These are phyloP conservation scores for Mythimna loreyi DNA, from an alignment of 2,888 invertebrate species.

Conservation along the genomic window DNA sequence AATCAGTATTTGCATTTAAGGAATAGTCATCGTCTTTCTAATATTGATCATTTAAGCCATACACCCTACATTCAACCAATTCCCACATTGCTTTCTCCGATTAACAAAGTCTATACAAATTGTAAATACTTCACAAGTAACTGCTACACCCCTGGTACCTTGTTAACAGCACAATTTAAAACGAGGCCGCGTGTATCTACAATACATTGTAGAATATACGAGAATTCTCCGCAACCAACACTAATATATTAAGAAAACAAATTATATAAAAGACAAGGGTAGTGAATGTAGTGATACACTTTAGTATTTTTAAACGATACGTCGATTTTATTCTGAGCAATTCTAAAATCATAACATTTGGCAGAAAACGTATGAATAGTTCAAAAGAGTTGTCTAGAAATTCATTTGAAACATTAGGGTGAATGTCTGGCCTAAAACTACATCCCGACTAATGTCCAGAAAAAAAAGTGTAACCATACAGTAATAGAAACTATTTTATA, in stretches of 20 bases:
- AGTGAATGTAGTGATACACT: constrained; percentile 10
- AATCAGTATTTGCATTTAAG: background rate
- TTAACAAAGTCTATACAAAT: constrained; percentile 2
- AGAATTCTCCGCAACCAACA: constrained; percentile 25
- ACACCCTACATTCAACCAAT: background rate
- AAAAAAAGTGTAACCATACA: background rate
- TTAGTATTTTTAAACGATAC: constrained; percentile 19
- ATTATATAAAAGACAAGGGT: constrained; percentile 20
- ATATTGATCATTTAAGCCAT: background rate
- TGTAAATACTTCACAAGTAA: constrained; percentile 18
- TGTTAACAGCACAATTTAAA: constrained; percentile 48
- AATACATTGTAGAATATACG: constrained; percentile 49
- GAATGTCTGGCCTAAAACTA: background rate
- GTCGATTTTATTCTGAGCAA: constrained; percentile 20
- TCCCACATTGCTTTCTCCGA: background rate
- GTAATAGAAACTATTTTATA: background rate
- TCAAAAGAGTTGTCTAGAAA: constrained; percentile 23
- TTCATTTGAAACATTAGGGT: constrained; percentile 6
- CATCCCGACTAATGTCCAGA: background rate
- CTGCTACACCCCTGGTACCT: constrained; percentile 39
- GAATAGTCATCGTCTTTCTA: background rate
- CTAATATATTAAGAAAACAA: constrained; percentile 49
- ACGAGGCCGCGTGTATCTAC: constrained; percentile 47
- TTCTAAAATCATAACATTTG: constrained; percentile 33
- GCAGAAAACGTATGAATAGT: constrained; percentile 4